A percentile compares a stretch with the other conserved stretches of the same genome.
Evolutionary conservation across 2,888 invertebrate species (phyloP).

Genomic region (Tethea ocularis): DNA sequence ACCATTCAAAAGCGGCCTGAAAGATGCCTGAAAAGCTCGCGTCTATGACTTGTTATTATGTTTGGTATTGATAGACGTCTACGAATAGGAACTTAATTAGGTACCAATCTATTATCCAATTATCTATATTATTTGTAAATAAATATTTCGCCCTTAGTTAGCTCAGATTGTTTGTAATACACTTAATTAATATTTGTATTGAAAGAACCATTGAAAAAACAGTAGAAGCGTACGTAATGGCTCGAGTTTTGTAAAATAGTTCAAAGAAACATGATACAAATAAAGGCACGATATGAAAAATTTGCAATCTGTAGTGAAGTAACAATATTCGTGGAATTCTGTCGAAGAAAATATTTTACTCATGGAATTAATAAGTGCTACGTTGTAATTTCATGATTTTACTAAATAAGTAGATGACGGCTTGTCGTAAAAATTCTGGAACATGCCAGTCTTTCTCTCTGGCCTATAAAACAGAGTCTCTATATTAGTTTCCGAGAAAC

Average conservation of each 20-base stretch:
- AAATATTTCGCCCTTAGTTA: background rate
- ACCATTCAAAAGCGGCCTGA: slow-evolving; percentile 60
- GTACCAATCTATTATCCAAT: slow-evolving; percentile 17
- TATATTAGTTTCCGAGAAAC: background rate
- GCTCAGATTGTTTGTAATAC: background rate
- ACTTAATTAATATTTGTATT: slow-evolving; percentile 8
- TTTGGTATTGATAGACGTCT: slow-evolving; percentile 12
- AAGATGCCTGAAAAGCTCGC: slow-evolving; percentile 44
- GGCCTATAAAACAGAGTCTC: too few relatives aligned
- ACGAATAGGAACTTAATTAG: background rate
- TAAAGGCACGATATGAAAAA: too few relatives aligned
- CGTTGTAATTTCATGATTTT: too few relatives aligned
- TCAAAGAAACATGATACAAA: too few relatives aligned
- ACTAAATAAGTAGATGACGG: too few relatives aligned
- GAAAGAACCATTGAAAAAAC: slow-evolving; percentile 21
- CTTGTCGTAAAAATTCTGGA: too few relatives aligned
- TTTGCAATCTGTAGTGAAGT: too few relatives aligned
- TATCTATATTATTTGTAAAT: slow-evolving; percentile 20
- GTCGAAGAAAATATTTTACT: too few relatives aligned
- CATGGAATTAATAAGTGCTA: too few relatives aligned
- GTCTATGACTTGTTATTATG: slow-evolving; percentile 26
- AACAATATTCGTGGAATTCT: too few relatives aligned
- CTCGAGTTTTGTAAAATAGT: too few relatives aligned
- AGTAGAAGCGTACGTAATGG: background rate
- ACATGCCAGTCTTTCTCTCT: too few relatives aligned